Evolutionary conservation across 2,888 invertebrate genomes (phyloP).

Genomic region (Cerceris rybyensis): DNA sequence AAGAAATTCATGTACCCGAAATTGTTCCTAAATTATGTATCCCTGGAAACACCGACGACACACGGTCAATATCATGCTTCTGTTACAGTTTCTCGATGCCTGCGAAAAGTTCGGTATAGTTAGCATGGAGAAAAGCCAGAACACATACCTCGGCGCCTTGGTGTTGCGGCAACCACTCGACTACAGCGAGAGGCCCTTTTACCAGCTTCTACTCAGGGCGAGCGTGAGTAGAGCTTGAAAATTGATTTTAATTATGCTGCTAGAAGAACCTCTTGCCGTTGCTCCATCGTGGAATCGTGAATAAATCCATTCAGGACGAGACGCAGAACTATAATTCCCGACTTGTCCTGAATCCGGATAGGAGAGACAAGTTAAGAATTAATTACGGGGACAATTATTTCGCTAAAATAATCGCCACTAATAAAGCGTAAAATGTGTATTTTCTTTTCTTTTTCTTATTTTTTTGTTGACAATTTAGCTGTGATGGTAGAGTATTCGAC

Average conservation of each 20-base stretch:
- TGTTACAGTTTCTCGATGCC: conserved; percentile 86
- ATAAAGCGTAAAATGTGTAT: background rate
- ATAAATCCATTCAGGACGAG: conserved; percentile 32
- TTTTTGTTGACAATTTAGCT: background rate
- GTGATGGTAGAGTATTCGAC: too few species aligned
- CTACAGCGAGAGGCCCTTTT: conserved; percentile 90
- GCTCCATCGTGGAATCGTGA: background rate
- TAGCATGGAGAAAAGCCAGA: conserved; percentile 85
- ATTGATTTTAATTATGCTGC: conserved; percentile 66
- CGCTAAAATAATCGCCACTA: background rate
- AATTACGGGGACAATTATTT: conserved; percentile 11
- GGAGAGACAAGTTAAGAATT: background rate
- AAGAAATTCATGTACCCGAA: background rate
- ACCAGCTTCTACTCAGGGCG: conserved; percentile 89
- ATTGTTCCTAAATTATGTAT: background rate
- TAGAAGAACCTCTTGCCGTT: background rate
- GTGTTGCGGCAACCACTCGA: conserved; percentile 88
- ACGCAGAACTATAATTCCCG: conserved; percentile 6
- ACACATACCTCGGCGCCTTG: conserved; percentile 88
- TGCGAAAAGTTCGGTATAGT: conserved; percentile 88
- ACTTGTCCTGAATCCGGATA: conserved; percentile 22
- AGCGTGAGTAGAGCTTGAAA: conserved; percentile 84
- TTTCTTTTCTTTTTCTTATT: background rate
- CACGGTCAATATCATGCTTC: conserved; percentile 16
- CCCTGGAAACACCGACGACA: background rate